These are phyloP conservation scores for Parazoanthus atlanticus DNA, from an alignment of 92 coral and sea anemone species.

Conservation along the genomic window DNA sequence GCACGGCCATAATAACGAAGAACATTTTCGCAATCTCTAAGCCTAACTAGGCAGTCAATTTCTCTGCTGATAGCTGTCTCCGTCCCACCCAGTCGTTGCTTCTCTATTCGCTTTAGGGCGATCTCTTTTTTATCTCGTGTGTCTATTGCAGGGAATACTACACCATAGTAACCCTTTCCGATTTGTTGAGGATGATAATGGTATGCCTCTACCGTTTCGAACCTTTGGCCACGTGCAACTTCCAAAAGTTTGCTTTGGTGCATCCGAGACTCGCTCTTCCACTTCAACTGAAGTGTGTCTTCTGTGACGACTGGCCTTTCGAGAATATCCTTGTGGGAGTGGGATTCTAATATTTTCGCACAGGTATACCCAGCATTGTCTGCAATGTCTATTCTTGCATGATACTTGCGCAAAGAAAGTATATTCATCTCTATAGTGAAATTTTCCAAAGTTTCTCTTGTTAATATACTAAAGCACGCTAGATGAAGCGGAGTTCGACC, in stretches of 20 bases:
- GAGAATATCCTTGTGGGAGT: background rate
- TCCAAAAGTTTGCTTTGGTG: slow-evolving; percentile 35
- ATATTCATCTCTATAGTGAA: background rate
- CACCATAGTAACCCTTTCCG: slow-evolving; percentile 44
- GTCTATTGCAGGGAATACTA: slow-evolving; percentile 52
- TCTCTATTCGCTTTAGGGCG: slow-evolving; percentile 65
- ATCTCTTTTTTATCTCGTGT: slow-evolving; percentile 59
- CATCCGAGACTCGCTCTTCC: slow-evolving; percentile 37
- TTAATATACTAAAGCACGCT: background rate
- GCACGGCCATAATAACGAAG: background rate
- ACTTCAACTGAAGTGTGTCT: slow-evolving; percentile 36
- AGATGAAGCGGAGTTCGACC: background rate
- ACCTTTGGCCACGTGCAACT: slow-evolving; percentile 41
- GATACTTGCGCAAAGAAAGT: background rate
- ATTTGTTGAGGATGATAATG: slow-evolving; percentile 42
- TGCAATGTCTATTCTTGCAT: slow-evolving; percentile 21
- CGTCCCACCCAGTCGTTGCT: slow-evolving; percentile 1
- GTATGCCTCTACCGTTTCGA: slow-evolving; percentile 15
- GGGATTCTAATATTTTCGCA: background rate
- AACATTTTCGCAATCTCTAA: background rate
- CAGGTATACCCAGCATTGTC: slow-evolving; percentile 33
- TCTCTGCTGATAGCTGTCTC: background rate
- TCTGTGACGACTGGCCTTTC: slow-evolving; percentile 7
- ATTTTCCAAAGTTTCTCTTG: background rate
- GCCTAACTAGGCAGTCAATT: background rate